These are phyloP conservation scores for Eucidaris tribuloides DNA, from an alignment of 35 echinoderm and acorn worm genomes.

Conservation along the genomic window DNA sequence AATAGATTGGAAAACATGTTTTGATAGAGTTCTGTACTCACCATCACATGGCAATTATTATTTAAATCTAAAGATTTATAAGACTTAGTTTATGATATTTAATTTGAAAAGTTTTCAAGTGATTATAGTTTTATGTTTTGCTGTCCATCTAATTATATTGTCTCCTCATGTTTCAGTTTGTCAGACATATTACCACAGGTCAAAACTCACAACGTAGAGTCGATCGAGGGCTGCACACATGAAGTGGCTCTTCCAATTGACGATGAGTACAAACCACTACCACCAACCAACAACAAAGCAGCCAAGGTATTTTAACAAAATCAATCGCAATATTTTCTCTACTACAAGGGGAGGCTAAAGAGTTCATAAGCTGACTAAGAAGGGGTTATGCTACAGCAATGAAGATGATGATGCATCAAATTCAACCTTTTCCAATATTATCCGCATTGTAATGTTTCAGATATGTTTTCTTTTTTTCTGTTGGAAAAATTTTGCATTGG, in stretches of 20 bases:
- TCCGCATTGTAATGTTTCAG: too few relatives aligned
- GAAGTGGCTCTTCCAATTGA: slow-evolving; percentile 80
- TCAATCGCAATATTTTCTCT: too few relatives aligned
- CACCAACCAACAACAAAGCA: slow-evolving; percentile 74
- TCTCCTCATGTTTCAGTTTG: slow-evolving; percentile 38
- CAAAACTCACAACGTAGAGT: slow-evolving; percentile 48
- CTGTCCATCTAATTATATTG: too few relatives aligned
- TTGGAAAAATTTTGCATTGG: too few relatives aligned
- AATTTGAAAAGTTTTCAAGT: neutral
- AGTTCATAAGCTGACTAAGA: too few relatives aligned
- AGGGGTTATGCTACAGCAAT: too few relatives aligned
- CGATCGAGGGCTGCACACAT: slow-evolving; percentile 76
- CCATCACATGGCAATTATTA: neutral
- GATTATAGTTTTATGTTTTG: neutral
- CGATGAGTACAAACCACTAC: slow-evolving; percentile 72
- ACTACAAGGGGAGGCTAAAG: too few relatives aligned
- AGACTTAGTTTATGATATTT: neutral
- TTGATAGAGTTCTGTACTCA: neutral
- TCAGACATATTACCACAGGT: slow-evolving; percentile 90
- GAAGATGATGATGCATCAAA: too few relatives aligned
- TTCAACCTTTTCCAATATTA: too few relatives aligned
- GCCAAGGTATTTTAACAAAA: slow-evolving; percentile 99
- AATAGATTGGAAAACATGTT: neutral
- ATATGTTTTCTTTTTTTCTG: too few relatives aligned
- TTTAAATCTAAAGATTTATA: neutral